Conservation (phyloP, 2,797 vertebrate species). For the Perdix hodgsoniae region DNA sequence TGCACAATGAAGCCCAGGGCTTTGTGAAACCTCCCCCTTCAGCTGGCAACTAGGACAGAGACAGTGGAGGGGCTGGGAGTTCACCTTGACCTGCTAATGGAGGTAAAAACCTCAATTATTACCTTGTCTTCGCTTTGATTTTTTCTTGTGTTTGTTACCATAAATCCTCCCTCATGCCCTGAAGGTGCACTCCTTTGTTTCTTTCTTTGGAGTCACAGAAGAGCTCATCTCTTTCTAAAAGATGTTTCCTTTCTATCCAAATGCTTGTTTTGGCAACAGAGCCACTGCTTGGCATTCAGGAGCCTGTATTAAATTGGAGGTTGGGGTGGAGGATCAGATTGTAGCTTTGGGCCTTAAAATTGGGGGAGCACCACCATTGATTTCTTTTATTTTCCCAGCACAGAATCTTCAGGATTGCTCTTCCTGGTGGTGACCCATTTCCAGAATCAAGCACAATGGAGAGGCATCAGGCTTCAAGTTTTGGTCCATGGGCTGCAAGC, state of each 20-base stretch:
- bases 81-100: background rate
- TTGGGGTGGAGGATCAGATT: background rate
- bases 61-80: background rate
- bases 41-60: background rate
- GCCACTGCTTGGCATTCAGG: background rate
- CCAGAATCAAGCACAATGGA: fast-evolving
- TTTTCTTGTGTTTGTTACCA: fast-evolving
- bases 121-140: background rate
- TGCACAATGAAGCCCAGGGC: background rate
- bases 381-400: background rate
- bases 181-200: background rate
- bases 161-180: fast-evolving
- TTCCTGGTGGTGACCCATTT: background rate
- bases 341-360: background rate
- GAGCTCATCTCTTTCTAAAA: background rate
- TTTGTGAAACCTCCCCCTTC: background rate
- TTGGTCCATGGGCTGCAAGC: background rate
- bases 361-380: fast-evolving
- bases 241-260: background rate
- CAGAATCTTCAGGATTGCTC: fast-evolving
- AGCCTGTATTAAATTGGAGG: background rate
- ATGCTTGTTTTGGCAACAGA: background rate
- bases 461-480: fast-evolving
- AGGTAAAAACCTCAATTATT: background rate
- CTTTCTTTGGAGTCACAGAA: background rate